phyloP scores from a whole-genome alignment of 2,888 invertebrate species.

The Macaria notata region DNA sequence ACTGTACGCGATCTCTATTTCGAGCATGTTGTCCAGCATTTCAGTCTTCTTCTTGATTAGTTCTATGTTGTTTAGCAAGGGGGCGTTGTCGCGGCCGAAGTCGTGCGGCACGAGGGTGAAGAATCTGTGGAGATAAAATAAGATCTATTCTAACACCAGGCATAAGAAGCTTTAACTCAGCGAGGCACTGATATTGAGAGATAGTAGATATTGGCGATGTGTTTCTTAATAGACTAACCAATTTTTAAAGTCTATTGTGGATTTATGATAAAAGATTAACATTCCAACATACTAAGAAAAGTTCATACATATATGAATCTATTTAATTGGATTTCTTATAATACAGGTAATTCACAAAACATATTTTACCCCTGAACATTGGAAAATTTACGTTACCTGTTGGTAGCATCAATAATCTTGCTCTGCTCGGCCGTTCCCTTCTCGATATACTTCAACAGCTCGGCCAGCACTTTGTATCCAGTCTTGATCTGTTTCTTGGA shows the following conservation, averaged over 20 bases:
- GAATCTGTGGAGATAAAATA: slow-evolving; percentile 78
- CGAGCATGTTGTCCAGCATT: slow-evolving; percentile 96
- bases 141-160: too few relatives aligned
- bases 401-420: slow-evolving; percentile 92
- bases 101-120: slow-evolving; percentile 98
- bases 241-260: too few relatives aligned
- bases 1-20: slow-evolving; percentile 97
- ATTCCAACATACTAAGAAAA: too few relatives aligned
- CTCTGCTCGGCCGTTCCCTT: slow-evolving; percentile 65
- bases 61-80: slow-evolving; percentile 89
- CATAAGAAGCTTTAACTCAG: too few relatives aligned
- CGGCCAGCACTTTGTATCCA: slow-evolving; percentile 91
- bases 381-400: slow-evolving; percentile 70
- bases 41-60: slow-evolving; percentile 85
- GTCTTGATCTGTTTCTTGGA: slow-evolving; percentile 94
- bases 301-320: too few relatives aligned
- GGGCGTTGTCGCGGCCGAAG: slow-evolving; percentile 93
- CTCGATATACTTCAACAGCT: slow-evolving; percentile 84
- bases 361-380: too few relatives aligned
- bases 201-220: too few relatives aligned
- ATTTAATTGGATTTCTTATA: too few relatives aligned
- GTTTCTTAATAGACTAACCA: too few relatives aligned
- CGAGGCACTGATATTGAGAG: too few relatives aligned
- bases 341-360: too few relatives aligned
- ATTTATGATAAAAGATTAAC: too few relatives aligned